These are phyloP conservation scores for Idris sp. DNA, from an alignment of 1,140 invertebrate genomes.

Conservation along the genomic window DNA sequence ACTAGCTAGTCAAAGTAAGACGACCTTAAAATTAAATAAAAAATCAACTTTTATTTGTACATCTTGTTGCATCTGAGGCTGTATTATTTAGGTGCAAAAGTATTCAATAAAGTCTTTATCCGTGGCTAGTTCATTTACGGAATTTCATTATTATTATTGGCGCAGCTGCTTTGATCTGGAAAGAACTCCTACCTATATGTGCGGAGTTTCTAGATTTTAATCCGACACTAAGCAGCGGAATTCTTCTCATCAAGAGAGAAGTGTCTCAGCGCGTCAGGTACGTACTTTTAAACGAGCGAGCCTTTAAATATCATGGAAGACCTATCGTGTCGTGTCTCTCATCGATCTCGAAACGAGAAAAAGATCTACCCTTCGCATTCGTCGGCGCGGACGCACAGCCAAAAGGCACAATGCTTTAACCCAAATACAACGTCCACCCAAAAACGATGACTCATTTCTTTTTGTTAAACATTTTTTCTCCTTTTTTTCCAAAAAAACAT, in stretches of 20 bases:
- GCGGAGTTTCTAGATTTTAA: constrained; percentile 13
- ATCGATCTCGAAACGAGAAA: constrained; percentile 27
- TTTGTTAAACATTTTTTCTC: constrained; percentile 19
- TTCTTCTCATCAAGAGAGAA: constrained; percentile 1
- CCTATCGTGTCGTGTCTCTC: constrained; percentile 15
- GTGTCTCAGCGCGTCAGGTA: constrained; percentile 17
- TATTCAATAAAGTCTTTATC: constrained; percentile 28
- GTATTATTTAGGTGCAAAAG: no score
- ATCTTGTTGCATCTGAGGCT: no score
- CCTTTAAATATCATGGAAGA: constrained; percentile 33
- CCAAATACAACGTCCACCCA: constrained; percentile 19
- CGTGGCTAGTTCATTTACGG: constrained; percentile 20
- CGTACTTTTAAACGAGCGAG: constrained; percentile 15
- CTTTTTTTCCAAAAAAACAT: background rate
- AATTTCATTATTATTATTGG: constrained; percentile 38
- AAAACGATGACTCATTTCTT: constrained; percentile 35
- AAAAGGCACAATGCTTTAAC: constrained; percentile 33
- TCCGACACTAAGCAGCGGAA: constrained; percentile 13
- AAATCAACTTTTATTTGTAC: no score
- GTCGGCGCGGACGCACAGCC: constrained; percentile 5
- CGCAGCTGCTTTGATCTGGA: constrained; percentile 17
- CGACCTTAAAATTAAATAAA: background rate
- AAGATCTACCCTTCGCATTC: constrained; percentile 5
- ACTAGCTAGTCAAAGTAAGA: no score
- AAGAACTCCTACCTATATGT: background rate